Evolutionary conservation across 2,113 vertebrate species (phyloP).

Genomic region (Callocephalon fimbriatum): DNA sequence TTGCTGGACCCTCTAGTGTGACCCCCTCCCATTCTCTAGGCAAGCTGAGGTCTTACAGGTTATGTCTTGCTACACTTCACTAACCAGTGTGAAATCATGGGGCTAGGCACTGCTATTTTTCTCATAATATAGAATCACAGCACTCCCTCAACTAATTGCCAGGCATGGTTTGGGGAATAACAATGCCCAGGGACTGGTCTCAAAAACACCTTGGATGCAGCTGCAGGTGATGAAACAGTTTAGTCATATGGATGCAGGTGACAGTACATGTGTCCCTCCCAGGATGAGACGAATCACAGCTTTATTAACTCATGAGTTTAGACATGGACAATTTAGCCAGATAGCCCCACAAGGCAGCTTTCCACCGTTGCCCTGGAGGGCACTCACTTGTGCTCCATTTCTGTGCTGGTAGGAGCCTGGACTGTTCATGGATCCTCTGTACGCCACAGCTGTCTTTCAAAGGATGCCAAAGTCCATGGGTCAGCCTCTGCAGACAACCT

Average conservation of each 20-base stretch:
- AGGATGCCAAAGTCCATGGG: no score
- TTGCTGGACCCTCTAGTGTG: accelerated
- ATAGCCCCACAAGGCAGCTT: neutral
- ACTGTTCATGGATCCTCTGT: neutral
- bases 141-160: neutral
- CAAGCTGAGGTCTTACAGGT: neutral
- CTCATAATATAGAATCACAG: neutral
- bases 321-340: neutral
- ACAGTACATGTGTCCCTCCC: neutral
- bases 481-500: neutral
- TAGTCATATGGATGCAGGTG: neutral
- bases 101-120: neutral
- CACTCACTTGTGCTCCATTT: accelerated
- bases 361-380: accelerated
- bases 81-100: neutral
- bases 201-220: neutral
- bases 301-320: neutral
- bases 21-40: neutral
- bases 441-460: neutral
- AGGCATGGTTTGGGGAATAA: neutral
- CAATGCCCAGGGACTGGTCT: neutral
- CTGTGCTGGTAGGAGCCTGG: neutral
- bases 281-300: neutral
- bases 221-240: neutral
- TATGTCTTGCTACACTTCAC: neutral